Conservation (phyloP, 1,140 invertebrate species). For the Conopomorpha cramerella region DNA sequence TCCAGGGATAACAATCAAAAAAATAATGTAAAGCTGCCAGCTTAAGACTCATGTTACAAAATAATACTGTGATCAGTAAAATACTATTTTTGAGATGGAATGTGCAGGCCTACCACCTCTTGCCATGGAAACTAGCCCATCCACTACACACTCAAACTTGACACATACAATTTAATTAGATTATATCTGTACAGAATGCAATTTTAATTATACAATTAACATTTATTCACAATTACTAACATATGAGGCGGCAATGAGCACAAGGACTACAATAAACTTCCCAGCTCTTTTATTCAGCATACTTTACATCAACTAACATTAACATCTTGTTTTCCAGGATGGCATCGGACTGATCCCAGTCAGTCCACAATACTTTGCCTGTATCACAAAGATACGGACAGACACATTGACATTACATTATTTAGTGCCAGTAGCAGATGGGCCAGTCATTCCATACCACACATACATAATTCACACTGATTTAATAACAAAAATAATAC, state of each 20-base stretch:
- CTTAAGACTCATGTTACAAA: slow-evolving; percentile 55
- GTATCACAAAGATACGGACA: slow-evolving; percentile 40
- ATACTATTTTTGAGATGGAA: slow-evolving; percentile 48
- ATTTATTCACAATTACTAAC: slow-evolving; percentile 33
- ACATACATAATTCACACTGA: slow-evolving; percentile 35
- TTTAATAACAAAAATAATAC: slow-evolving; percentile 22
- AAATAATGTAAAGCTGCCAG: slow-evolving; percentile 51
- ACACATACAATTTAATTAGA: slow-evolving; percentile 35
- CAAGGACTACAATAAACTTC: no score
- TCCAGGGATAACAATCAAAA: slow-evolving; percentile 49
- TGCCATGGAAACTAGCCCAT: slow-evolving; percentile 14
- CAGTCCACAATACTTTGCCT: slow-evolving; percentile 10
- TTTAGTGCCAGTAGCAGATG: slow-evolving; percentile 47
- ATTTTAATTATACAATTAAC: slow-evolving; percentile 46
- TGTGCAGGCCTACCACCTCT: slow-evolving; percentile 35
- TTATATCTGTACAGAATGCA: slow-evolving; percentile 34
- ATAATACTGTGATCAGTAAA: slow-evolving; percentile 59
- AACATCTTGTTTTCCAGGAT: no score
- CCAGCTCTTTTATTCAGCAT: no score
- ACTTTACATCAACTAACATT: slow-evolving; percentile 44
- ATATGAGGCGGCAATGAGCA: slow-evolving; percentile 9
- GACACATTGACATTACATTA: slow-evolving; percentile 42
- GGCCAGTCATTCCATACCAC: slow-evolving; percentile 26
- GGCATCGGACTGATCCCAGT: slow-evolving; percentile 6
- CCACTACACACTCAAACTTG: slow-evolving; percentile 16